Conservation (phyloP, 2,113 vertebrate species). For the Emydocephalus ijimae region DNA sequence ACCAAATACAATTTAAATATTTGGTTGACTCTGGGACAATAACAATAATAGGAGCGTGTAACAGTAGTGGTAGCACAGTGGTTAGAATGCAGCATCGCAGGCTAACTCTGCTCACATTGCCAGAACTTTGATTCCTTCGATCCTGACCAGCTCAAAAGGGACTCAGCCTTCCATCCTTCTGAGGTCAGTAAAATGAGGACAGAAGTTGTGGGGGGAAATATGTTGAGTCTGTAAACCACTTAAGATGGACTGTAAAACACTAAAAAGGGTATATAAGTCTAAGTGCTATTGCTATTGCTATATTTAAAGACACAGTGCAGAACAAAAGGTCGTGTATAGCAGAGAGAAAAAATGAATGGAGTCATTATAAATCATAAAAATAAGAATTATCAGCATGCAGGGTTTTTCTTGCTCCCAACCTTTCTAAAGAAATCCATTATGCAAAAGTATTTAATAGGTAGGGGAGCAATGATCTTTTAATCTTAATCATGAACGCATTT, state of each 20-base stretch:
- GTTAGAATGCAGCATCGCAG: too few relatives aligned
- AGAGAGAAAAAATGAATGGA: background rate
- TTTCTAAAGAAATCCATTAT: slow-evolving; percentile 59
- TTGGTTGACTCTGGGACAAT: background rate
- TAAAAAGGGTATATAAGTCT: too few relatives aligned
- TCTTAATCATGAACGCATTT: slow-evolving; percentile 73
- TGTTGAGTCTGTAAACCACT: too few relatives aligned
- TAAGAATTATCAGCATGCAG: slow-evolving; percentile 45
- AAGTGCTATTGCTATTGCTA: background rate
- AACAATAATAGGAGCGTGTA: background rate
- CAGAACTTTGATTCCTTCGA: too few relatives aligned
- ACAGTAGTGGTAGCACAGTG: too few relatives aligned
- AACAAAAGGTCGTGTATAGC: slow-evolving; percentile 33
- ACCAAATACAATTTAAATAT: background rate
- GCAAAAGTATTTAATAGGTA: slow-evolving; percentile 64
- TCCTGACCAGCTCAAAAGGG: too few relatives aligned
- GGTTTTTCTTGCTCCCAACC: slow-evolving; percentile 57
- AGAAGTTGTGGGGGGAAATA: too few relatives aligned
- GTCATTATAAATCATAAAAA: slow-evolving; percentile 4
- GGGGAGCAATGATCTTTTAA: slow-evolving; percentile 70
- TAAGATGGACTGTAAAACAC: too few relatives aligned
- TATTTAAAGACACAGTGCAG: slow-evolving; percentile 31
- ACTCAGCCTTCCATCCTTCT: too few relatives aligned
- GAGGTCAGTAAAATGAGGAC: too few relatives aligned
- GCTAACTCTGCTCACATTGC: too few relatives aligned